Percentiles rank a stretch among this genome's conserved stretches.
phyloP scores from a whole-genome alignment of 2,113 vertebrate species.

The Apistogramma diplotaenia region DNA sequence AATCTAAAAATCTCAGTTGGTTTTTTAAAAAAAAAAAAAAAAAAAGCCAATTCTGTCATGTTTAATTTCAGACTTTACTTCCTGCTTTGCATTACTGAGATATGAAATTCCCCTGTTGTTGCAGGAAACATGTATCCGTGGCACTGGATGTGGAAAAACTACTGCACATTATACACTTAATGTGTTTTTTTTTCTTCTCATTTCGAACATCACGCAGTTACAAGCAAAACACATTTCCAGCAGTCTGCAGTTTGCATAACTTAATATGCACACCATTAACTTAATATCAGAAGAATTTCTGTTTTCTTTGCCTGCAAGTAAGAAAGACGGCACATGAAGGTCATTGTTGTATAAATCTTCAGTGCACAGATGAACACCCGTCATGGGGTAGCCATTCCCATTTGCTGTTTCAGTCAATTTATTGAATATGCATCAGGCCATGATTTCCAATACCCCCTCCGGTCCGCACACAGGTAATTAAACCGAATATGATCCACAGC shows the following conservation, averaged over 20 bases:
- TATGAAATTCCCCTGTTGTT: neutral
- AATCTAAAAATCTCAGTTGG: neutral
- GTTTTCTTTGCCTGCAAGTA: neutral
- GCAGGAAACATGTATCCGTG: neutral
- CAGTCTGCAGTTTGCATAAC: neutral
- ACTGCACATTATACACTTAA: neutral
- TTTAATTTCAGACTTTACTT: neutral
- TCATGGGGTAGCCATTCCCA: slow-evolving; percentile 21
- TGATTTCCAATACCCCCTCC: slow-evolving; percentile 50
- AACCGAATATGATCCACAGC: slow-evolving; percentile 62
- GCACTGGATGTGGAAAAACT: neutral
- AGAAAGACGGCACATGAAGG: slow-evolving; percentile 22
- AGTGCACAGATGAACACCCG: slow-evolving; percentile 20
- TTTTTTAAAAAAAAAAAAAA: too few species aligned
- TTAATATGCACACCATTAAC: neutral
- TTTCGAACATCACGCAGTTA: neutral
- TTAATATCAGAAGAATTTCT: neutral
- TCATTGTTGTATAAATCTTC: slow-evolving; percentile 41
- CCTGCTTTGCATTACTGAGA: neutral
- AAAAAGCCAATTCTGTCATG: neutral
- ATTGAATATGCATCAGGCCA: slow-evolving; percentile 61
- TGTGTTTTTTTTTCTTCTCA: neutral
- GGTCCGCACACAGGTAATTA: slow-evolving; percentile 62
- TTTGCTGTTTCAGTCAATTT: slow-evolving; percentile 55
- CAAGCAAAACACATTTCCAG: neutral